A percentile compares a stretch with the other conserved stretches of the same genome.
phyloP scores from a whole-genome alignment of 2,888 invertebrate genomes.

The Pecten maximus region DNA sequence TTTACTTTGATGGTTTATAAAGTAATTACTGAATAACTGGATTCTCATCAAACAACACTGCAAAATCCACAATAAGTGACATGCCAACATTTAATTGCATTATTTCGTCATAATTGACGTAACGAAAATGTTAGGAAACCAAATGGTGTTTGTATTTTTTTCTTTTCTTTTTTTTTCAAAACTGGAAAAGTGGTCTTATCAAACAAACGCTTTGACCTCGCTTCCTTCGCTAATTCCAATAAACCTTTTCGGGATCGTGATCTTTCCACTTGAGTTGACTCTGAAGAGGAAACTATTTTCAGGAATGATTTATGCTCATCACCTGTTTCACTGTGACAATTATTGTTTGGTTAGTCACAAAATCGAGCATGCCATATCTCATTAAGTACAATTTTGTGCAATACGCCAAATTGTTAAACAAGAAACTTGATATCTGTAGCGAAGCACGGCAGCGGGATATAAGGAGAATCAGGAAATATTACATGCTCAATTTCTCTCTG shows the following conservation, averaged over 20 bases:
- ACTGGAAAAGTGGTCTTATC: not conserved
- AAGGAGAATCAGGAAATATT: slow-evolving; percentile 38
- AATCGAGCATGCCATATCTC: slow-evolving; percentile 11
- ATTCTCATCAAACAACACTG: not conserved
- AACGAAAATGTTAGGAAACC: not conserved
- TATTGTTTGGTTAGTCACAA: slow-evolving; percentile 25
- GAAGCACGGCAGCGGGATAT: not conserved
- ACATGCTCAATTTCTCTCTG: slow-evolving; percentile 39
- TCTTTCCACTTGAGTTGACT: not conserved
- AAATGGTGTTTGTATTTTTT: not conserved
- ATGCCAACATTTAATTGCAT: not conserved
- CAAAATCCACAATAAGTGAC: not conserved
- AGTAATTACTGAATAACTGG: too few relatives aligned
- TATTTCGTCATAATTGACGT: not conserved
- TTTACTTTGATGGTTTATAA: too few relatives aligned
- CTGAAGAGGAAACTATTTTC: slow-evolving; percentile 26
- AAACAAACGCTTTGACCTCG: not conserved
- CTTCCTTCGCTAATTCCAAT: not conserved
- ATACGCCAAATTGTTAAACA: slow-evolving; percentile 33
- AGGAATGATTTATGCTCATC: slow-evolving; percentile 11
- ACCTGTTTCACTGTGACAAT: slow-evolving; percentile 2
- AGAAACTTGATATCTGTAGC: slow-evolving; percentile 8
- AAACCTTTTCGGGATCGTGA: slow-evolving; percentile 1
- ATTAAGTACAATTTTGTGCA: slow-evolving; percentile 18
- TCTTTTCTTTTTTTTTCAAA: not conserved